Conservation (phyloP, 2,113 vertebrate genomes). For the Hemiscyllium ocellatum region DNA sequence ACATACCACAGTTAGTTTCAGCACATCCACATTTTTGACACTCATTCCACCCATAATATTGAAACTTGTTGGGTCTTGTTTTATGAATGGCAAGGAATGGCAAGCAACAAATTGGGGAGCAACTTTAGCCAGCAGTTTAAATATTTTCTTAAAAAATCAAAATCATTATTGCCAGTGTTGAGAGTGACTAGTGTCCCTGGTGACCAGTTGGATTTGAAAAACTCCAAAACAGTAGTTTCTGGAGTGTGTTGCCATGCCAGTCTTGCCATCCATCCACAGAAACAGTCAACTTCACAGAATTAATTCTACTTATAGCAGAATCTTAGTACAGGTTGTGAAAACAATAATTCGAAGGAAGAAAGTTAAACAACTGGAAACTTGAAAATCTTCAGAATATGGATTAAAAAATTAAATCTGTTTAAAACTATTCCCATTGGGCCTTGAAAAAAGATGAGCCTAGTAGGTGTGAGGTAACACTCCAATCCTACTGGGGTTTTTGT, state of each 20-base stretch:
- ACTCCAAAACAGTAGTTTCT: neutral
- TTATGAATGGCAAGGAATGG: neutral
- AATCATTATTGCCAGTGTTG: too few relatives aligned
- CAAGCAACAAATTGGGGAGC: neutral
- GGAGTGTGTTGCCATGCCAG: neutral
- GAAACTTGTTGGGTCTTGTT: neutral
- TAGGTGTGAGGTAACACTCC: neutral
- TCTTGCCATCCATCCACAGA: neutral
- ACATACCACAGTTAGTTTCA: neutral
- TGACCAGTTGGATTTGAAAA: neutral
- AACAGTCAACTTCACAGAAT: neutral
- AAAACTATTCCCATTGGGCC: neutral
- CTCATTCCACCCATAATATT: neutral
- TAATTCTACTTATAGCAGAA: too few relatives aligned
- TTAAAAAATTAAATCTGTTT: neutral
- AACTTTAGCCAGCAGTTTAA: neutral
- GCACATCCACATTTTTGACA: neutral
- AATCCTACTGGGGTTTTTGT: neutral
- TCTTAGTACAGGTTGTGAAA: neutral
- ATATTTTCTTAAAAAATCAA: too few relatives aligned
- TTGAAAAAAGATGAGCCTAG: neutral
- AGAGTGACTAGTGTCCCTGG: too few relatives aligned
- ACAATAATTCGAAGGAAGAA: neutral
- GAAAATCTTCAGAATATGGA: neutral
- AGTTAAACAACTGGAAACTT: neutral